These are phyloP conservation scores for Ramphastos sulfuratus DNA, from an alignment of 2,113 vertebrate species.

Conservation along the genomic window DNA sequence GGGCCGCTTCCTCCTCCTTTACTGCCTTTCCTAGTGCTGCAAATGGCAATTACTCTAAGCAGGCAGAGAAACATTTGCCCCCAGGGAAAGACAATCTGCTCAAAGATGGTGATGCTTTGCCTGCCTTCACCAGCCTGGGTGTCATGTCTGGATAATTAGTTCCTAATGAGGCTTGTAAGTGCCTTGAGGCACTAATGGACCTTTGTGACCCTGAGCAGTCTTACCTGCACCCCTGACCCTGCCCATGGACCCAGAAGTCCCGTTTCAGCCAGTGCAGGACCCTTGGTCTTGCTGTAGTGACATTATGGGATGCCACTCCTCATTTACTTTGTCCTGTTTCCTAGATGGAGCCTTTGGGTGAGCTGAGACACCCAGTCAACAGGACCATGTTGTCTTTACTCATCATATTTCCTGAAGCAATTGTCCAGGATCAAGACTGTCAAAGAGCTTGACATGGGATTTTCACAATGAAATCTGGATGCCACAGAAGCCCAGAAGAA, in stretches of 20 bases:
- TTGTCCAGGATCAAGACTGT: not conserved
- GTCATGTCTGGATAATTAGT: not conserved
- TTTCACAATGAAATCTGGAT: not conserved
- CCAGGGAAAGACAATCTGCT: not conserved
- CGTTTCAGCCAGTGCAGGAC: not conserved
- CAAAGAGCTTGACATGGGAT: not conserved
- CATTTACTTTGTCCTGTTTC: not conserved
- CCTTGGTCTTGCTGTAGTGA: rapidly evolving
- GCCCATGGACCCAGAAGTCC: too few relatives aligned
- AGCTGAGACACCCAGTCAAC: not conserved
- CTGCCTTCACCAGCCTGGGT: not conserved
- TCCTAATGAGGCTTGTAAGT: not conserved
- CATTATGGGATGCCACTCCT: not conserved
- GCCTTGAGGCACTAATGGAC: not conserved
- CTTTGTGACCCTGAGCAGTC: not conserved
- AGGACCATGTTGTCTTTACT: not conserved
- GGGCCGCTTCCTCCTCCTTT: not conserved
- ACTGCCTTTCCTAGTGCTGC: not conserved
- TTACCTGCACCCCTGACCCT: not conserved
- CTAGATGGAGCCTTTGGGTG: not conserved
- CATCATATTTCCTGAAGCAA: not conserved
- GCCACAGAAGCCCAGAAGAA: too few relatives aligned
- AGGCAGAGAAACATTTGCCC: not conserved
- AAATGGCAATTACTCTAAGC: not conserved
- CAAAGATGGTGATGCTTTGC: not conserved